A percentile compares a stretch with the other conserved stretches of the same genome.
phyloP scores from a whole-genome alignment of 2,888 invertebrate genomes.

The Eupelmus urozonus region DNA sequence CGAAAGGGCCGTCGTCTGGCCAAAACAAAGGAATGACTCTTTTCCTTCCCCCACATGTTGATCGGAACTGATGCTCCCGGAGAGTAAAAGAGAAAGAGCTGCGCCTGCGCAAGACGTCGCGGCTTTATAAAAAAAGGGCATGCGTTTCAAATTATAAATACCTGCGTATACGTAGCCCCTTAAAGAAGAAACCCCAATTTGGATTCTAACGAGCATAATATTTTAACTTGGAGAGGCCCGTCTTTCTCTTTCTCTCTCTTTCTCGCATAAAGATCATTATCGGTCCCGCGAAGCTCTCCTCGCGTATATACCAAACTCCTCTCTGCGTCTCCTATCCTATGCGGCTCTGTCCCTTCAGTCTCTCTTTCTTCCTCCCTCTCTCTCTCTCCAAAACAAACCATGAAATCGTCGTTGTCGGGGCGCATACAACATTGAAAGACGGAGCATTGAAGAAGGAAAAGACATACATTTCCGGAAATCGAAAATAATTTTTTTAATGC shows the following conservation, averaged over 20 bases:
- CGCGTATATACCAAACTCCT: constrained; percentile 43
- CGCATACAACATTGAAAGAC: constrained; percentile 22
- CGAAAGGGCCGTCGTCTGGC: too few relatives aligned
- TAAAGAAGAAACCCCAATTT: constrained; percentile 71
- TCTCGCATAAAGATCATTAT: constrained; percentile 69
- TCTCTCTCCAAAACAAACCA: constrained; percentile 62
- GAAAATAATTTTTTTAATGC: constrained; percentile 46
- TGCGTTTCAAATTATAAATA: constrained; percentile 71
- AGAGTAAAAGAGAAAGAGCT: too few relatives aligned
- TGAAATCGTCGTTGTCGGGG: constrained; percentile 58
- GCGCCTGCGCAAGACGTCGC: constrained; percentile 32
- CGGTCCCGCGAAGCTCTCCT: constrained; percentile 56
- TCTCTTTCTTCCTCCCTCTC: constrained; percentile 22
- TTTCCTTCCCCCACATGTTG: neutral
- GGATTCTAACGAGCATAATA: constrained; percentile 75
- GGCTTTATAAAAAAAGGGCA: constrained; percentile 64
- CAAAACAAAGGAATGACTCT: neutral
- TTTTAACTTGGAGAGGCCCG: constrained; percentile 68
- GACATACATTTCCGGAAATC: constrained; percentile 56
- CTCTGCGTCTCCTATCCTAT: constrained; percentile 33
- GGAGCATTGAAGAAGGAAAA: constrained; percentile 16
- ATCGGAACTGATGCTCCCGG: too few relatives aligned
- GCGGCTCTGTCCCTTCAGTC: constrained; percentile 37
- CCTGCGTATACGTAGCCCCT: constrained; percentile 63
- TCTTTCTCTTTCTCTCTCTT: constrained; percentile 55